Evolutionary conservation across 1,140 invertebrate genomes (phyloP), one percentile per base, ranked within the genome.

Genomic region (Drosophila grimshawi): DNA sequence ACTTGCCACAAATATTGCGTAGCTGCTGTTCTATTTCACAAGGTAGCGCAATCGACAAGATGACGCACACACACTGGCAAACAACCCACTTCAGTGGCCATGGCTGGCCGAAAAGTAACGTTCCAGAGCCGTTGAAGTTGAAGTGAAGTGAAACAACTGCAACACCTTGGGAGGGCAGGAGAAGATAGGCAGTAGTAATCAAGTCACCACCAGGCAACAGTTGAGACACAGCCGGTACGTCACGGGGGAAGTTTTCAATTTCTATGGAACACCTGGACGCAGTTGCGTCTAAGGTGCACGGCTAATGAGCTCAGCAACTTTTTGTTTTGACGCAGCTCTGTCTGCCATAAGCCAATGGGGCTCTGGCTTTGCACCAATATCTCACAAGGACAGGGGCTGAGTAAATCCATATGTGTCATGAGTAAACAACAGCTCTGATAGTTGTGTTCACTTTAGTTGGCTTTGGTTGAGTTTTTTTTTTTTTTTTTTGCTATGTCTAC

Each of bases 301-400:
- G 29, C 37, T 69, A 43, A 80, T 79, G 75, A 77, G 63, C 35
- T 67, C 75, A 65, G 61, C 33, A 86, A 82, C 70, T 81, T 81
- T 79, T 48, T 86, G 70, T 86, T 89, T 86, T 86, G 85, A 89
- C 83, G 83, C 83, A 86, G 72, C 60, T 67, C 53, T 83, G 83
- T 86, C 83, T 86, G 77, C 80, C 66, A 41, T 10, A 7, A 78
- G 11, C 57, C 71, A 78, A 48, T 59, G 48, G 27, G 45, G 19
- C 33, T 57, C 5, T 32, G 45, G 19, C 33, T 57, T 3, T 32
- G 7, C 43, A 48, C 30, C 46, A 75, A 33, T 48, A 46, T 68
- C 19, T 60, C 39, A 41, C 59, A 10, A 29, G n/a, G 5, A 56
- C 8, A 52, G 43, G 57, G 57, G 8, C 35, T 37, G 39, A 33